Percentiles rank a stretch among this genome's conserved stretches.
phyloP scores from a whole-genome alignment of 2,797 vertebrate genomes.

The Naso thynnoides region DNA sequence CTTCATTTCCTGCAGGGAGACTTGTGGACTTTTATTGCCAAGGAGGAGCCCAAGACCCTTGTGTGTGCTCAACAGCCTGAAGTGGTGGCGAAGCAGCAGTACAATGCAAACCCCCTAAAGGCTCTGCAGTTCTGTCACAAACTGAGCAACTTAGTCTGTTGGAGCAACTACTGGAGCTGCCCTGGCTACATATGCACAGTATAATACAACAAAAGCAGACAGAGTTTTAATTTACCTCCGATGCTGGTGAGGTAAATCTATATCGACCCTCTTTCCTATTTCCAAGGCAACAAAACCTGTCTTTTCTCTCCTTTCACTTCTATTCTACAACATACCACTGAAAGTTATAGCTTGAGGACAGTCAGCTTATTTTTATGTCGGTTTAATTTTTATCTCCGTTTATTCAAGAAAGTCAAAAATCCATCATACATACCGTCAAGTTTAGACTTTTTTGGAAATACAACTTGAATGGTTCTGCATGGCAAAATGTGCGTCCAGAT shows the following conservation, averaged over 20 bases:
- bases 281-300: not conserved
- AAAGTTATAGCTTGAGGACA: not conserved
- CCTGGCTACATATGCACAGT: not conserved
- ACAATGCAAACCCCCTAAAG: slow-evolving; percentile 21
- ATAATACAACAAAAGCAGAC: not conserved
- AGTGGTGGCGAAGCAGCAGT: slow-evolving; percentile 45
- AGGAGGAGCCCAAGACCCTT: slow-evolving; percentile 51
- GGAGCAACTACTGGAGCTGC: no score
- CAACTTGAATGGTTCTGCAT: no score
- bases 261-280: not conserved
- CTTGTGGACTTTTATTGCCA: slow-evolving; percentile 61
- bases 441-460: no score
- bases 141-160: slow-evolving; percentile 9
- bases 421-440: not conserved
- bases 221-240: no score
- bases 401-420: not conserved
- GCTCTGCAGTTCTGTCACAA: slow-evolving; percentile 18
- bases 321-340: not conserved
- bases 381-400: not conserved
- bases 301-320: no score
- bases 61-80: slow-evolving; percentile 52
- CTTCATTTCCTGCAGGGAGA: slow-evolving; percentile 68
- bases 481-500: no score
- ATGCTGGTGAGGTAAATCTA: no score
- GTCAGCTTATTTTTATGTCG: not conserved